Base-by-base conservation (phyloP, 2,888 invertebrate genomes). In the Plebejus anna region DNA sequence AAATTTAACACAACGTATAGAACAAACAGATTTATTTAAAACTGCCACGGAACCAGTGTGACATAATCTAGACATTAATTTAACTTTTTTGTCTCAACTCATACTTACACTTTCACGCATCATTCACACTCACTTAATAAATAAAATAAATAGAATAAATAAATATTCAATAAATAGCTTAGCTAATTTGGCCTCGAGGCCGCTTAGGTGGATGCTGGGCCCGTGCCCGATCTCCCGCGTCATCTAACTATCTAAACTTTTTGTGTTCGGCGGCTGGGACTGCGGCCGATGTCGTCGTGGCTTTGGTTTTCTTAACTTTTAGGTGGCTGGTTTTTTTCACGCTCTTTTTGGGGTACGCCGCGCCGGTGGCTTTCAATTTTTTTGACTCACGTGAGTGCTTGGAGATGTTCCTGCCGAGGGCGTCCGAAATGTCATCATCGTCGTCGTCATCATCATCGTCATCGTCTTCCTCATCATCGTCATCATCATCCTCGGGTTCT, bases 371-470 rank as follows among this genome's bases (percentile, higher is more conserved):
- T 86, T 94, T 94, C 89, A 92, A 88, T 88, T 95, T 95, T 96
- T 96, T 97, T 86, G 97, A 97, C 97, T 97, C 97, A 97, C 97
- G 97, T 97, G 97, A 95, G 94, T 92, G 89, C 86, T 93, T 93
- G 77, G 73, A 73, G 73, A 83, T 83, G 78, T 90, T 91, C 86
- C 94, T 92, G 87, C 90, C 91, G 89, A 96, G 95, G 83, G 95
- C 95, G 84, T 96, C 95, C 79, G 94, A 94, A 82, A 95, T 94
- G 85, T 96, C 96, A 82, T 96, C 95, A 51, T 73, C 76, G 79
- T 96, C 96, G 80, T 95, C 95, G 76, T 95, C 95, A 77, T 96
- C 96, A 78, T 96, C 95, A 36, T 96, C 95, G 38, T 95, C 96
- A 3, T 95, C 96, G 38, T 96, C 96, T 47, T 96, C 96, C 38